Conservation (phyloP, 1,140 invertebrate species). For the Holotrichia oblita region DNA sequence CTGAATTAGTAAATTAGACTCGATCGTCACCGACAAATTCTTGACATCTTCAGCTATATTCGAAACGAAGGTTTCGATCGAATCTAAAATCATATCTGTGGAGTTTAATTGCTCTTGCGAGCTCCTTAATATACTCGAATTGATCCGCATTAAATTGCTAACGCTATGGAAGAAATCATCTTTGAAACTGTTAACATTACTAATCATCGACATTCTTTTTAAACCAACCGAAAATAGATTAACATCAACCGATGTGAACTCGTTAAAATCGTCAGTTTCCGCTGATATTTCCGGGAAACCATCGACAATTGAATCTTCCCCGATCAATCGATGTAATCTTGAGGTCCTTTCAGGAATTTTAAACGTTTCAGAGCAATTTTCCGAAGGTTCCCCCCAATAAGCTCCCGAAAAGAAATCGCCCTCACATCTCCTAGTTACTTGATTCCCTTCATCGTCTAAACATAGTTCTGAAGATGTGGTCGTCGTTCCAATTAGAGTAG, state of each 20-base stretch:
- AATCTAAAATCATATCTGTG: conserved; percentile 38
- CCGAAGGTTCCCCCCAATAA: neutral
- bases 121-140: neutral
- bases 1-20: conserved; percentile 4
- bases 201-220: neutral
- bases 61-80: neutral
- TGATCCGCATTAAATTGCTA: neutral
- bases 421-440: conserved; percentile 9
- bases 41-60: neutral
- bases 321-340: neutral
- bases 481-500: neutral
- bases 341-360: neutral
- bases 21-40: neutral
- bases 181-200: neutral
- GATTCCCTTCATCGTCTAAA: neutral
- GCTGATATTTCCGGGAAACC: neutral
- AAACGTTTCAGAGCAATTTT: conserved; percentile 2
- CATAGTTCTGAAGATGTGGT: neutral
- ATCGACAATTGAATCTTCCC: neutral
- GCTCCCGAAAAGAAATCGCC: conserved; percentile 28
- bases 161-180: neutral
- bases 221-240: conserved; percentile 14
- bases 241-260: neutral
- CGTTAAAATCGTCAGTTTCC: neutral
- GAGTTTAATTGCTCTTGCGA: conserved; percentile 25